phyloP scores from a whole-genome alignment of 2,888 invertebrate species.

The Acanthosepion pharaonis region DNA sequence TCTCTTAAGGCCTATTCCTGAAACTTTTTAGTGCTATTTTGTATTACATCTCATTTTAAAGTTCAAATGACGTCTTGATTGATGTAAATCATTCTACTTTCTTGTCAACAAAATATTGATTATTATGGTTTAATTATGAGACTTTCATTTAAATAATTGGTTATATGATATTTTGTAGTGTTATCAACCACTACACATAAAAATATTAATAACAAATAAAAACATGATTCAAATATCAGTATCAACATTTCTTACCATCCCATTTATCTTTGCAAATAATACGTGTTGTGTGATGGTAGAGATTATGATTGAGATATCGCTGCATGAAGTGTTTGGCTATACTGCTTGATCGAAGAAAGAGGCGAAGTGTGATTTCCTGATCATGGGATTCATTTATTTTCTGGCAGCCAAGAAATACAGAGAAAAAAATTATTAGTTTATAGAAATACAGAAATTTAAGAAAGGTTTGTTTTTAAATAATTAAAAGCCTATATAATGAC shows the following conservation, averaged over 20 bases:
- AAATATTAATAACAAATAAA: not conserved
- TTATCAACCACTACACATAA: not conserved
- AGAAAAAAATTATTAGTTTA: not conserved
- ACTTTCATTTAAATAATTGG: no score
- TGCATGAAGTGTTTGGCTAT: constrained; percentile 58
- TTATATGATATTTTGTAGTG: no score
- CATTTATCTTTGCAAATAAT: constrained; percentile 58
- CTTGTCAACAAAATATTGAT: no score
- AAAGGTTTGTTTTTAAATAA: not conserved
- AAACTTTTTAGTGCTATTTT: no score
- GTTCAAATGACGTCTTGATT: no score
- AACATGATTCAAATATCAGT: not conserved
- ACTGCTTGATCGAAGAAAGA: constrained; percentile 60
- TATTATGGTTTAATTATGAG: no score
- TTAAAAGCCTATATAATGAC: no score
- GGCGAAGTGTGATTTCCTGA: constrained; percentile 59
- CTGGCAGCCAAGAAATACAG: not conserved
- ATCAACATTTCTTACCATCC: constrained; percentile 35
- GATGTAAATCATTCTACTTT: no score
- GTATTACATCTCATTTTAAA: no score
- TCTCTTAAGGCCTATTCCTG: no score
- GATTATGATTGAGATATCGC: constrained; percentile 58
- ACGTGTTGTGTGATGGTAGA: constrained; percentile 52
- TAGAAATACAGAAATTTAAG: not conserved
- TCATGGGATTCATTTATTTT: constrained; percentile 54